Conservation (phyloP, 2,113 vertebrate species). For the Heliornis fulica region DNA sequence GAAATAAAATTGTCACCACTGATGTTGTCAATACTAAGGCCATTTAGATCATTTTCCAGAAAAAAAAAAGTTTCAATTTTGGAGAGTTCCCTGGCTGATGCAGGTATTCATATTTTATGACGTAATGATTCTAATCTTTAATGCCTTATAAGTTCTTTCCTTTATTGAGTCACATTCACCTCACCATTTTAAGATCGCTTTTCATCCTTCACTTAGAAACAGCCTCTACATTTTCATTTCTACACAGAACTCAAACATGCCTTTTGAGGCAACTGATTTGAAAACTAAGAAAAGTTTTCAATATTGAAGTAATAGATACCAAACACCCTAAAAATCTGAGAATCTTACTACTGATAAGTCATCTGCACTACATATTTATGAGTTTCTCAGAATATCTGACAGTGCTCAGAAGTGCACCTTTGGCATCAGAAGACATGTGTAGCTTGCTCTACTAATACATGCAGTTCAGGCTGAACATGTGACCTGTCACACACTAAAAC, state of each 20-base stretch:
- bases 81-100: neutral
- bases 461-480: neutral
- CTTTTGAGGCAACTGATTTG: neutral
- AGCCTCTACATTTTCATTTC: neutral
- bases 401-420: neutral
- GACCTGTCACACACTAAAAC: neutral
- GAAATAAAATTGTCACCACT: neutral
- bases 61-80: neutral
- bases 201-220: neutral
- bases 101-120: neutral
- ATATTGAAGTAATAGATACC: neutral
- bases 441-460: neutral
- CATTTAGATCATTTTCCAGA: neutral
- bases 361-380: neutral
- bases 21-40: neutral
- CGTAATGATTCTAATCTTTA: neutral
- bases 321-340: neutral
- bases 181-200: neutral
- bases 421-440: neutral
- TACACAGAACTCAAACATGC: neutral
- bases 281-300: neutral
- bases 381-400: neutral
- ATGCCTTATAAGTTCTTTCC: neutral
- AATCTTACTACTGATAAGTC: neutral
- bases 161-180: neutral